Evolutionary conservation across 2,888 invertebrate species (phyloP).

Genomic region (Melipona bicolor): DNA sequence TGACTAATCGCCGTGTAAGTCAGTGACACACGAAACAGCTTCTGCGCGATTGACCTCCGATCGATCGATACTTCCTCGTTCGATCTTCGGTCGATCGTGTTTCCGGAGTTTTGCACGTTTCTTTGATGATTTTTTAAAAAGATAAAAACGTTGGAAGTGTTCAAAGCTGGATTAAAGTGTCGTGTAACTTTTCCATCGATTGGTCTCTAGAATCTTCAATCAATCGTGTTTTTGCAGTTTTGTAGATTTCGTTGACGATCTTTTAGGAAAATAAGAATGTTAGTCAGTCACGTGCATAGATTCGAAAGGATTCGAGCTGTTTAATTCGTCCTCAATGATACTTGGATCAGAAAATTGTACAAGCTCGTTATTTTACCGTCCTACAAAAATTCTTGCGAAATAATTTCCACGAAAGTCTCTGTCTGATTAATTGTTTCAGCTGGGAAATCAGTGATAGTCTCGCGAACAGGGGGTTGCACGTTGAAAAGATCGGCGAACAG

Average conservation of each 20-base stretch:
- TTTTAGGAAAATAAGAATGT: too few relatives aligned
- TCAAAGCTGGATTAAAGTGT: too few relatives aligned
- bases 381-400: neutral
- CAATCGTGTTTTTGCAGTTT: too few relatives aligned
- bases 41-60: conserved; percentile 24
- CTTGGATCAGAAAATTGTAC: neutral
- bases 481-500: too few relatives aligned
- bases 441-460: neutral
- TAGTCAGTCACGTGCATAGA: too few relatives aligned
- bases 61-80: neutral
- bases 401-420: neutral
- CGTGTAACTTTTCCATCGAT: too few relatives aligned
- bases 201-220: too few relatives aligned
- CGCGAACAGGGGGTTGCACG: neutral
- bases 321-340: neutral
- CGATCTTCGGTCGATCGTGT: too few relatives aligned
- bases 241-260: too few relatives aligned
- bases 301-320: neutral
- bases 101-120: too few relatives aligned
- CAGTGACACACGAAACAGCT: conserved; percentile 75
- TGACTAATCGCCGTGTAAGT: conserved; percentile 76
- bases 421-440: neutral
- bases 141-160: too few relatives aligned
- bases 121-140: too few relatives aligned
- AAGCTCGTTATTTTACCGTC: neutral